Conservation (phyloP, 2,113 vertebrate species). For the Circaetus gallicus region DNA sequence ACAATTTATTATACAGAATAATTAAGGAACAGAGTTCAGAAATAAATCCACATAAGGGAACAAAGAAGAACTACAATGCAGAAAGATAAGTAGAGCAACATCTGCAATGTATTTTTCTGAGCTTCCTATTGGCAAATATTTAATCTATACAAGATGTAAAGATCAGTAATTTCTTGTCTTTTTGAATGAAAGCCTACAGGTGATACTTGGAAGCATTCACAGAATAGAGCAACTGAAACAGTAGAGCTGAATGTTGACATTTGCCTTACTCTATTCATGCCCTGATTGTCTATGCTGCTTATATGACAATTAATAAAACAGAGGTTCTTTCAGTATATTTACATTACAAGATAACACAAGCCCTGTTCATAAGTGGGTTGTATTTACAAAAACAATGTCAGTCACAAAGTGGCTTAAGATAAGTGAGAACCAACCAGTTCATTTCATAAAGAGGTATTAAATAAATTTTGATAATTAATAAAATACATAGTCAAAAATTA, state of each 20-base stretch:
- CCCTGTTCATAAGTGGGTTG: not conserved
- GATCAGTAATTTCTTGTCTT: not conserved
- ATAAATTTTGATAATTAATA: not conserved
- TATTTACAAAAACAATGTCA: not conserved
- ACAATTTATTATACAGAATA: not conserved
- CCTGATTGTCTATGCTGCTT: not conserved
- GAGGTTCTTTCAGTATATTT: not conserved
- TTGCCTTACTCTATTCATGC: not conserved
- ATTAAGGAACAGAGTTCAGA: not conserved
- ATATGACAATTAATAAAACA: not conserved
- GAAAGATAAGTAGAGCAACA: not conserved
- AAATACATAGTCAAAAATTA: not conserved
- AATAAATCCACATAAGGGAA: not conserved
- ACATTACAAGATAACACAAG: not conserved
- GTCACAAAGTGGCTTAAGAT: not conserved
- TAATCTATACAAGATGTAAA: not conserved
- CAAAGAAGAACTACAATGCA: not conserved
- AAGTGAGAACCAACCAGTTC: not conserved
- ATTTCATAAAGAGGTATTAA: not conserved
- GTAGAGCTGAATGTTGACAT: not conserved
- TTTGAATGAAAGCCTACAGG: not conserved
- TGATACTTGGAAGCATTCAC: not conserved
- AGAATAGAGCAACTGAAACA: not conserved
- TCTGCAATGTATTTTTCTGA: not conserved
- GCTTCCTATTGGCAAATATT: not conserved